Conservation (phyloP, 2,797 vertebrate species). For the Sebastes hubbsi region DNA sequence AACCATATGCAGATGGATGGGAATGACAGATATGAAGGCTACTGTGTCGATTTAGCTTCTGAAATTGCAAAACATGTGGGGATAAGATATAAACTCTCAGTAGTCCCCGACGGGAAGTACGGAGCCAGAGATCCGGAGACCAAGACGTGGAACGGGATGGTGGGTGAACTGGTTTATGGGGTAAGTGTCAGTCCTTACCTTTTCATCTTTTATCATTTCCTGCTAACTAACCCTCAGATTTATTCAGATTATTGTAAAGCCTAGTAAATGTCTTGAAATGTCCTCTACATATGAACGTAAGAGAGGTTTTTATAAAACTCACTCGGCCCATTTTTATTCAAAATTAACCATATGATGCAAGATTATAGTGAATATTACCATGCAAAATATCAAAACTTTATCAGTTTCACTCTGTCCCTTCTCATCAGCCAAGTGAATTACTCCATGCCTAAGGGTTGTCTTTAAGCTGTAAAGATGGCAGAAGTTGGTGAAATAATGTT, state of each 20-base stretch:
- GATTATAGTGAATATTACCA: neutral
- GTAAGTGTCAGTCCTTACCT: conserved; percentile 84
- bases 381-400: neutral
- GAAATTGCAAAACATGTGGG: conserved; percentile 99
- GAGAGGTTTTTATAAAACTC: neutral
- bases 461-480: neutral
- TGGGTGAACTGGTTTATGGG: conserved; percentile 99
- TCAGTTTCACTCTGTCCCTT: neutral
- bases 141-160: conserved; percentile 99
- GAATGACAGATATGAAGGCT: conserved; percentile 99
- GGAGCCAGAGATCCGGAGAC: conserved; percentile 97
- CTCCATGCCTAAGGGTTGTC: neutral
- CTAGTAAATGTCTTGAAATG: neutral
- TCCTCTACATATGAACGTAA: neutral
- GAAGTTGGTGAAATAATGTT: neutral
- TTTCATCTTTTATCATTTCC: neutral
- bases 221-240: neutral
- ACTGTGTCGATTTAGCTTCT: conserved; percentile 99
- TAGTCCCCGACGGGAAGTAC: conserved; percentile 98
- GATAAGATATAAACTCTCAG: conserved; percentile 96
- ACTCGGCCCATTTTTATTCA: neutral
- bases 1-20: conserved; percentile 96
- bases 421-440: neutral
- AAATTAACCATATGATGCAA: neutral
- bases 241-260: neutral